A percentile compares a stretch with the other conserved stretches of the same genome.
These are phyloP conservation scores for Lepidurus apus DNA, from an alignment of 1,140 invertebrate species.

Conservation along the genomic window DNA sequence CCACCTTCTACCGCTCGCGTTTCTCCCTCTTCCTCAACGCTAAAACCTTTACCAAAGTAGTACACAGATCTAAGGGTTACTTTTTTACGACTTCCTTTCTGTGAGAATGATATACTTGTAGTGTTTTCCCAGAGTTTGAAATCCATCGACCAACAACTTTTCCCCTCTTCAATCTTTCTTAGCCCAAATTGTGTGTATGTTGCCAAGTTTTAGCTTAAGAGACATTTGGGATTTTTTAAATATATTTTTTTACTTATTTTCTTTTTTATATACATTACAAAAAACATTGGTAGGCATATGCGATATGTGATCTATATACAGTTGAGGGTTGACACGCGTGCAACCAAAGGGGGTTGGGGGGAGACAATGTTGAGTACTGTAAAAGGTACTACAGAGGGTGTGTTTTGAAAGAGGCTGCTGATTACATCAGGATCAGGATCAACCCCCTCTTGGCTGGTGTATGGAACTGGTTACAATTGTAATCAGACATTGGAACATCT, in stretches of 20 bases:
- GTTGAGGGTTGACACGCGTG: constrained; percentile 4
- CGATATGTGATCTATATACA: constrained; percentile 2
- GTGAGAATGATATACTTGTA: too few species aligned
- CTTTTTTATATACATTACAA: neutral
- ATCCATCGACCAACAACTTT: too few species aligned
- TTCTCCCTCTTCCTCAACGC: neutral
- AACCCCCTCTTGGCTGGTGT: neutral
- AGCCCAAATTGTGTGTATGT: too few species aligned
- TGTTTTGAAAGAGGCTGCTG: constrained; percentile 8
- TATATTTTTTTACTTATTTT: too few species aligned
- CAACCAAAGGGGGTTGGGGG: neutral
- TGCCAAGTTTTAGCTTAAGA: too few species aligned
- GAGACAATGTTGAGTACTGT: neutral
- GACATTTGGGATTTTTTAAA: too few species aligned
- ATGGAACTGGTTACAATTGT: neutral
- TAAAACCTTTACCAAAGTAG: neutral
- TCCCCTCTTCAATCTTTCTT: too few species aligned
- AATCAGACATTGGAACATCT: constrained; percentile 22
- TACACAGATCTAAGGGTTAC: too few species aligned
- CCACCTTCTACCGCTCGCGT: neutral
- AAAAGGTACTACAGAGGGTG: neutral
- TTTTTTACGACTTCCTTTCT: too few species aligned
- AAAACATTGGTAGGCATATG: neutral
- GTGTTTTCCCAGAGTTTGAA: too few species aligned
- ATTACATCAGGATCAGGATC: neutral